A percentile compares a stretch with the other conserved stretches of the same genome.
Conservation (phyloP, 2,888 invertebrate genomes). For the Dorcus hopei region DNA sequence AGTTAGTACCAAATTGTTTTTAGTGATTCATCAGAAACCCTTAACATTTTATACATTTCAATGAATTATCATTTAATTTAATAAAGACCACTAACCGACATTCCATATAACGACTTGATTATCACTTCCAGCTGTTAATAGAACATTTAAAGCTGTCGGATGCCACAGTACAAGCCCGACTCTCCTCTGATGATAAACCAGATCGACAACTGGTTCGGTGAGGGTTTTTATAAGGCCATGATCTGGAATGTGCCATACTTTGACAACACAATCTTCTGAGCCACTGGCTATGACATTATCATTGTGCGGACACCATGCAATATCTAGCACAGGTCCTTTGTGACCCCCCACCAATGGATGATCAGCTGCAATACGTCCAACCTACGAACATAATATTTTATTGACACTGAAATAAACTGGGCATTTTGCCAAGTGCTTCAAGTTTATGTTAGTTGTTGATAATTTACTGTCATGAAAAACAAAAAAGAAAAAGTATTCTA, state of each 20-base stretch:
- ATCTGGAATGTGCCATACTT: conserved; percentile 94
- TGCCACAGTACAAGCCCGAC: conserved; percentile 96
- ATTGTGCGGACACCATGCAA: conserved; percentile 98
- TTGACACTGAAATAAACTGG: not conserved
- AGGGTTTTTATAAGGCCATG: conserved; percentile 84
- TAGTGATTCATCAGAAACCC: too few species aligned
- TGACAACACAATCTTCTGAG: conserved; percentile 93
- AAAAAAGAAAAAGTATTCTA: too few species aligned
- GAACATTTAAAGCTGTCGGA: conserved; percentile 91
- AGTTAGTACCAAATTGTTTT: too few species aligned
- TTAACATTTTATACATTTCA: not conserved
- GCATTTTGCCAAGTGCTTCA: not conserved
- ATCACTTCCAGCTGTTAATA: conserved; percentile 90
- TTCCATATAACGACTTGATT: conserved; percentile 65
- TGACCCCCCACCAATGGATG: conserved; percentile 94
- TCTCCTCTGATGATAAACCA: conserved; percentile 87
- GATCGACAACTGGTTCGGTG: conserved; percentile 89
- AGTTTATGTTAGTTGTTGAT: too few species aligned
- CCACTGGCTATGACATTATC: conserved; percentile 97
- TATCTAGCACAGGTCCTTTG: conserved; percentile 93
- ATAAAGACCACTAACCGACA: conserved; percentile 38
- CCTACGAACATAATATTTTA: conserved; percentile 56
- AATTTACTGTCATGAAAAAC: too few species aligned
- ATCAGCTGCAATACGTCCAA: conserved; percentile 91
- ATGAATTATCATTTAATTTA: not conserved